Evolutionary conservation across 2,888 invertebrate species (phyloP).

Genomic region (Apamea sordens): DNA sequence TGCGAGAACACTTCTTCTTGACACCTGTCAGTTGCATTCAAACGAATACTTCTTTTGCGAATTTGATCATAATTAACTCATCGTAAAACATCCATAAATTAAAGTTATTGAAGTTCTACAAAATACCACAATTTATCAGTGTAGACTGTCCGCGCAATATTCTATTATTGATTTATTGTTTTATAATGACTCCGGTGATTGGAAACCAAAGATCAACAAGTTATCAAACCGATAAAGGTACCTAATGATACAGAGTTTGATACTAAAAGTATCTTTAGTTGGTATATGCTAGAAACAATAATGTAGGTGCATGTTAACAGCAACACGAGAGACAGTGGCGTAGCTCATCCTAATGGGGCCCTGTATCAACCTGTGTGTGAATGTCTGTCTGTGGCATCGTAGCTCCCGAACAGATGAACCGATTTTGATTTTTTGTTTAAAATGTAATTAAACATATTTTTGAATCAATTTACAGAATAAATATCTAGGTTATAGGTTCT

Average conservation of each 20-base stretch:
- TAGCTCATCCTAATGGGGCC: too few species aligned
- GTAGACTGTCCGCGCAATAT: slow-evolving; percentile 6
- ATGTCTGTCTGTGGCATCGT: too few species aligned
- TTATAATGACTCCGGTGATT: slow-evolving; percentile 22
- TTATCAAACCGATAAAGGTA: background rate
- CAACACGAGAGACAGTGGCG: too few species aligned
- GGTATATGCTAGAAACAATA: background rate
- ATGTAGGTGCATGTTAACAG: too few species aligned
- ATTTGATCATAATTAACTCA: background rate
- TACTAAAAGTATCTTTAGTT: background rate
- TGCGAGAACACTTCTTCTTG: background rate
- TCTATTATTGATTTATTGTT: slow-evolving; percentile 11
- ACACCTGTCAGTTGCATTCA: too few species aligned
- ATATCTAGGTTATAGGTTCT: too few species aligned
- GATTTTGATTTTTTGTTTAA: too few species aligned
- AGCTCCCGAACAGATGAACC: too few species aligned
- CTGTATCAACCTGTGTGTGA: too few species aligned
- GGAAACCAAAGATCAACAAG: slow-evolving; percentile 19
- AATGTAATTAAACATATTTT: too few species aligned
- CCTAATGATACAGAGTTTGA: background rate
- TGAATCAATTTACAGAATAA: too few species aligned
- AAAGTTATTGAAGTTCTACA: background rate
- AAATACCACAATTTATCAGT: slow-evolving; percentile 22
- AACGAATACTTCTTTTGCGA: background rate
- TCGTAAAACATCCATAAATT: background rate